Conservation (phyloP, 2,797 vertebrate species). For the Alosa sapidissima region DNA sequence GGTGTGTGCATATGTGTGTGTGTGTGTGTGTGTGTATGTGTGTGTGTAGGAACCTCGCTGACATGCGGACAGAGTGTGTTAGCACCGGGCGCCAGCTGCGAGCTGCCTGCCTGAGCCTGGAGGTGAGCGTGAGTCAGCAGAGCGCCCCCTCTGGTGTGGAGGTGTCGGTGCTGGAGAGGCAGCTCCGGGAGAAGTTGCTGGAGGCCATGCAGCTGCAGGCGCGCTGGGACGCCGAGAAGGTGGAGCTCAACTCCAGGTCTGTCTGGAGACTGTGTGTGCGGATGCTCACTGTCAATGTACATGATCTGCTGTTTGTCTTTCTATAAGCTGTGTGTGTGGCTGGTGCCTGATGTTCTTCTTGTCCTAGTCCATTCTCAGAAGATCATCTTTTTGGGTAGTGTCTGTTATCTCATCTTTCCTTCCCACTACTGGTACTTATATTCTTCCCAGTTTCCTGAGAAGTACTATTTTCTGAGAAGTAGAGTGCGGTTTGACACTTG, state of each 20-base stretch:
- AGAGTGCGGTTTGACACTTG: neutral
- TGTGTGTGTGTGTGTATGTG: constrained; percentile 11
- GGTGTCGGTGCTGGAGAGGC: constrained; percentile 67
- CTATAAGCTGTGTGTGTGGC: neutral
- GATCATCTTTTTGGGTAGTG: neutral
- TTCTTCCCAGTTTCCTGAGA: neutral
- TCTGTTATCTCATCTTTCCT: neutral
- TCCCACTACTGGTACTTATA: neutral
- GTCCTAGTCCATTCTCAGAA: neutral
- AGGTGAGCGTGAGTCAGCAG: constrained; percentile 64
- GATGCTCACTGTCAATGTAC: constrained; percentile 3
- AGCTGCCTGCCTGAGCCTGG: constrained; percentile 73
- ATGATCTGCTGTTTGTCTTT: neutral
- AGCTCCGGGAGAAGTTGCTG: constrained; percentile 75
- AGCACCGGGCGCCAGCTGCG: constrained; percentile 66
- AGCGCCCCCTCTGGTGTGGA: constrained; percentile 58
- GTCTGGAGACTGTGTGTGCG: neutral
- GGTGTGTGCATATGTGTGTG: neutral
- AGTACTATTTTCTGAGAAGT: neutral
- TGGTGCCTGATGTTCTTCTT: neutral
- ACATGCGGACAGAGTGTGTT: constrained; percentile 71
- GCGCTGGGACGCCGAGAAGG: constrained; percentile 78
- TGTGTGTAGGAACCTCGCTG: constrained; percentile 73
- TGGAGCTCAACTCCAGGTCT: constrained; percentile 80
- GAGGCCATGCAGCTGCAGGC: constrained; percentile 81